Evolutionary conservation across 2,113 vertebrate species (phyloP).

Genomic region (Ophiodon elongatus): DNA sequence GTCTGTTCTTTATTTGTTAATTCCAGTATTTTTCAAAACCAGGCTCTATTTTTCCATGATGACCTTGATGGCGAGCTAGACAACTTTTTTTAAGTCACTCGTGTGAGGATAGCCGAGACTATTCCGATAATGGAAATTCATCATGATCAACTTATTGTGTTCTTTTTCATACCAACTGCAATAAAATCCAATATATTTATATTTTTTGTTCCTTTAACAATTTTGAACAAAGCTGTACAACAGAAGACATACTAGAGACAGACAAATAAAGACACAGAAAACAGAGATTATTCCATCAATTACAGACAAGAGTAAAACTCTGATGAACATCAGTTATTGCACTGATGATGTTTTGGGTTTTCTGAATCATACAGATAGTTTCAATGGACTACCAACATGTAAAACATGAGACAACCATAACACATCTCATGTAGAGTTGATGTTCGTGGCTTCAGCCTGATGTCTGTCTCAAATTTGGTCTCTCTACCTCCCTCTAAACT

Average conservation of each 20-base stretch:
- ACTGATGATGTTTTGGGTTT: not conserved
- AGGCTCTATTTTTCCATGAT: not conserved
- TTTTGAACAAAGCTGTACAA: not conserved
- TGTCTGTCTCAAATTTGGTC: not conserved
- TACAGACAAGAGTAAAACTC: not conserved
- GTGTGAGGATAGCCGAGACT: too few species aligned
- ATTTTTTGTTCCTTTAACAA: not conserved
- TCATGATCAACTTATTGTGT: not conserved
- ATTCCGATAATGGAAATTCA: too few species aligned
- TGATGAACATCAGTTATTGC: slow-evolving; percentile 7
- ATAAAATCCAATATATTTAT: not conserved
- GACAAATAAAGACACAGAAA: not conserved
- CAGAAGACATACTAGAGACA: not conserved
- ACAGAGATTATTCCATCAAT: not conserved
- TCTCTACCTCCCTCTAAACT: not conserved
- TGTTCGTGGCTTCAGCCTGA: not conserved
- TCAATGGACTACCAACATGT: not conserved
- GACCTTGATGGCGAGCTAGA: too few species aligned
- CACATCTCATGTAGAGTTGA: not conserved
- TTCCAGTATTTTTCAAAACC: too few species aligned
- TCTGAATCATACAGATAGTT: slow-evolving; percentile 31
- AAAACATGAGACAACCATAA: not conserved
- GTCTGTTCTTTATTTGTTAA: too few species aligned
- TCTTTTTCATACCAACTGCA: not conserved
- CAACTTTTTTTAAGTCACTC: too few species aligned